Base-by-base conservation (phyloP, 2,113 vertebrate species). In the Arenaria interpres region DNA sequence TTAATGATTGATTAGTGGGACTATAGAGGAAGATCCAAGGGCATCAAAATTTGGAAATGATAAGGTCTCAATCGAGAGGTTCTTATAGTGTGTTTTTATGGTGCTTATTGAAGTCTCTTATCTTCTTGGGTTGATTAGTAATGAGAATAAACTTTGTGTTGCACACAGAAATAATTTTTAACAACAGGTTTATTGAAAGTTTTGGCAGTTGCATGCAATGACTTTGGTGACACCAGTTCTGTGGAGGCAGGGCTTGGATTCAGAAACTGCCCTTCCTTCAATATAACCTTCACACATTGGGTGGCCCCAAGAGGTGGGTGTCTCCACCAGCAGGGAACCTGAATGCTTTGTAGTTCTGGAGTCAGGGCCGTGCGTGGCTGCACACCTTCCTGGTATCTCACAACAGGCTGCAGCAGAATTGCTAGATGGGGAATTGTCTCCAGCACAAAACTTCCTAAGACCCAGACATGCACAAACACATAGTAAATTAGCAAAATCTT, bases 1-100 rank as follows among this genome's bases (percentile, higher is more conserved):
- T 94, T 63, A 91, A 77, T 91, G 66, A 93, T 63, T 96, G 73
- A 93, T 96, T 92, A 66, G 39, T 87, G 37, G 24, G 11, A 90
- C 32, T 28, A 24, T 33, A 25, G n/a, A 87, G 23, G n/a, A 87
- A 96, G 62, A 79, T 3, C 28, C 76, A 92, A 95, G 54, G 84
- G 64, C 84, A 83, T 43, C 7, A 92, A 92, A 89, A 93, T 79
- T 89, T 71, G 20, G 33, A 57, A 82, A 33, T 51, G 1, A 93
- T 67, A 87, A 76, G 12, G 28, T 89, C 54, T 80, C 13, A 25
- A 41, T 64, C 33, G 57, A 30, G 46, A 93, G 1, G 3, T 62
- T 51, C 35, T 46, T 73, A 28, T 1, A 43, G 35, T 69, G 13
- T 46, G 10, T 68, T 71, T 92, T 68, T 57, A 66, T 24, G 27